These are phyloP conservation scores for Lasioglossum baleicum DNA, from an alignment of 1,140 invertebrate genomes.

Conservation along the genomic window DNA sequence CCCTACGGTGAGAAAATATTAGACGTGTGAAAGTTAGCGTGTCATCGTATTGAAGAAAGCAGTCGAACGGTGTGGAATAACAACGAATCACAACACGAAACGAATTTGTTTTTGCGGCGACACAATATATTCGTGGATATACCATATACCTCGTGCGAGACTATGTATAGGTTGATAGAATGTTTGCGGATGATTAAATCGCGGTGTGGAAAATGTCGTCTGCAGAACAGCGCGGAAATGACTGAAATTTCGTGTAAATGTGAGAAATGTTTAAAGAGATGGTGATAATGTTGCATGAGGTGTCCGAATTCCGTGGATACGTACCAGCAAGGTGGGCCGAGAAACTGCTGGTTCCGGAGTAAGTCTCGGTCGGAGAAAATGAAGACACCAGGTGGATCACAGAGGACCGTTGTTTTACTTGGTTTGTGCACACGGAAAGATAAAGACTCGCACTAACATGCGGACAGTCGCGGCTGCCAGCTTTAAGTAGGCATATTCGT, in stretches of 20 bases:
- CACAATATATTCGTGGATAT: no score
- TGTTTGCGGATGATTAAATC: no score
- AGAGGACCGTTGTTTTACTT: conserved; percentile 1
- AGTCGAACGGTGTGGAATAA: neutral
- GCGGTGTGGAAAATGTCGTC: neutral
- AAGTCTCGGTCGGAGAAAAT: conserved; percentile 24
- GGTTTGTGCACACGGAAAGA: conserved; percentile 33
- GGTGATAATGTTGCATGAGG: neutral
- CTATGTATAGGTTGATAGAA: no score
- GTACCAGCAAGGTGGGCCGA: conserved; percentile 33
- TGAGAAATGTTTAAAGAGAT: no score
- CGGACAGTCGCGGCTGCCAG: conserved; percentile 23
- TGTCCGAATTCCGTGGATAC: conserved; percentile 2
- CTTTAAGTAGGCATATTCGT: conserved; percentile 43
- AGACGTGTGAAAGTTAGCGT: neutral
- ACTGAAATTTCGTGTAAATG: neutral
- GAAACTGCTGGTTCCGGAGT: neutral
- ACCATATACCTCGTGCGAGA: no score
- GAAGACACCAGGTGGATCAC: conserved; percentile 30
- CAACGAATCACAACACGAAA: no score
- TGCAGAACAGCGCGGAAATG: neutral
- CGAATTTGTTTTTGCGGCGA: neutral
- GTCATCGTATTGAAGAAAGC: neutral
- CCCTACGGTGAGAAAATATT: neutral
- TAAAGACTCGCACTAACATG: conserved; percentile 20